A percentile compares a stretch with the other conserved stretches of the same genome.
Conservation (phyloP, 2,888 invertebrate genomes). For the Drosophila ustulata region DNA sequence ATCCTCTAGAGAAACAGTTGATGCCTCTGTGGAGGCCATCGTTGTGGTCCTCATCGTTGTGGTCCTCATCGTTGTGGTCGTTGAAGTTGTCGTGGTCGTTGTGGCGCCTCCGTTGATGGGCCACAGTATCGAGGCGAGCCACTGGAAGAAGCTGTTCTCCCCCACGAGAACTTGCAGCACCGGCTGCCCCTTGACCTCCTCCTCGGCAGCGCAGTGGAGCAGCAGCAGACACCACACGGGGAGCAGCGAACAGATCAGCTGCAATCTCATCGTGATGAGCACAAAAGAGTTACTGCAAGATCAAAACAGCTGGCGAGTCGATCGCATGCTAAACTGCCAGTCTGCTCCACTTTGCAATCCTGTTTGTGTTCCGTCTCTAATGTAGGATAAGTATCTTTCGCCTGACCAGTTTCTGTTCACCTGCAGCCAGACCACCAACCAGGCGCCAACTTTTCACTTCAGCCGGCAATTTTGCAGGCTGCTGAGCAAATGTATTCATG, state of each 20-base stretch:
- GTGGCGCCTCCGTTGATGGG: constrained; percentile 18
- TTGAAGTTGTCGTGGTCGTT: background rate
- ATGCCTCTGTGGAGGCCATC: background rate
- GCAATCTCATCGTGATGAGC: constrained; percentile 57
- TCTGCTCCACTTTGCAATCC: constrained; percentile 42
- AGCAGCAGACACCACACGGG: background rate
- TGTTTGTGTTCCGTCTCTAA: constrained; percentile 21
- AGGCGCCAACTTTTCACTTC: constrained; percentile 55
- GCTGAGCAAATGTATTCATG: constrained; percentile 69
- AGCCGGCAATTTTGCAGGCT: constrained; percentile 54
- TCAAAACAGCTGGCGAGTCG: constrained; percentile 3
- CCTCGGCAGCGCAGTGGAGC: background rate
- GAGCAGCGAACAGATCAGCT: background rate
- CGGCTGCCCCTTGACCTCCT: background rate
- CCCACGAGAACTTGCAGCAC: background rate
- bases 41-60: constrained; percentile 17
- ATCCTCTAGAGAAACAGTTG: constrained; percentile 8
- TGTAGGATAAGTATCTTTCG: constrained; percentile 16
- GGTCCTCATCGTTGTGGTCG: background rate
- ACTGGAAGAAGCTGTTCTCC: constrained; percentile 58
- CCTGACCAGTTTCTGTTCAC: constrained; percentile 44
- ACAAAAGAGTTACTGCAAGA: constrained; percentile 33
- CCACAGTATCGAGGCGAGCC: constrained; percentile 60
- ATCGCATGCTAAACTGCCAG: background rate
- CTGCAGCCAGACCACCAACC: constrained; percentile 5